Percentiles rank a stretch among this genome's conserved stretches.
Evolutionary conservation across 2,888 invertebrate genomes (phyloP).

Genomic region (Agrotis clavis): DNA sequence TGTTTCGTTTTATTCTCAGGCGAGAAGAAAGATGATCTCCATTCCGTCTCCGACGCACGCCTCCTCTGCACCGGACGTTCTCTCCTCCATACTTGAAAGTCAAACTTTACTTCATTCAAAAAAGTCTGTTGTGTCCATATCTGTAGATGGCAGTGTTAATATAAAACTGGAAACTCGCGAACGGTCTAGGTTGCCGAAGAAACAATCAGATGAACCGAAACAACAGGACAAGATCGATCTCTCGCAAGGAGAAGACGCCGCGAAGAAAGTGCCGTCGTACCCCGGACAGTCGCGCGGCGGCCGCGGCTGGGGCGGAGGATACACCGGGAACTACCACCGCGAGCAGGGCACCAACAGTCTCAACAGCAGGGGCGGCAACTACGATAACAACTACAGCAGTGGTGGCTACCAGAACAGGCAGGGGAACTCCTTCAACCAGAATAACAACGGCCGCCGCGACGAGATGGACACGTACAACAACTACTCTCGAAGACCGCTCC

Average conservation of each 20-base stretch:
- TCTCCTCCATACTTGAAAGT: slow-evolving; percentile 93
- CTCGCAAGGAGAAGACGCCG: slow-evolving; percentile 72
- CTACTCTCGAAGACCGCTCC: slow-evolving; percentile 77
- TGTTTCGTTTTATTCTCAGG: slow-evolving; percentile 71
- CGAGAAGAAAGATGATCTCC: slow-evolving; percentile 87
- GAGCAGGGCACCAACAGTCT: slow-evolving; percentile 89
- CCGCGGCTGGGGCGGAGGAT: slow-evolving; percentile 86
- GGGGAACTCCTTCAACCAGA: slow-evolving; percentile 62
- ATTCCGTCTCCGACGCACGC: slow-evolving; percentile 84
- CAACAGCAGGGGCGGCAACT: slow-evolving; percentile 83
- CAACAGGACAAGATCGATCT: slow-evolving; percentile 72
- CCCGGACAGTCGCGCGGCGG: slow-evolving; percentile 91
- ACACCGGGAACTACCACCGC: slow-evolving; percentile 72
- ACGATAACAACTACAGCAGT: slow-evolving; percentile 79
- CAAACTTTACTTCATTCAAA: slow-evolving; percentile 94
- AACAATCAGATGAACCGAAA: slow-evolving; percentile 31
- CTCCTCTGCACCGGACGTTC: slow-evolving; percentile 91
- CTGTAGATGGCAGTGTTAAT: slow-evolving; percentile 92
- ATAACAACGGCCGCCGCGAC: slow-evolving; percentile 70
- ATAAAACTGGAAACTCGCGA: slow-evolving; percentile 81
- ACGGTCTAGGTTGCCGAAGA: slow-evolving; percentile 21
- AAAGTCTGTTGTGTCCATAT: slow-evolving; percentile 90
- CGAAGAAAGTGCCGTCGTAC: slow-evolving; percentile 92
- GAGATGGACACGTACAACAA: slow-evolving; percentile 70
- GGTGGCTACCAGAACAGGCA: slow-evolving; percentile 68